Conservation (phyloP, 2,888 invertebrate genomes). For the Adelphocoris suturalis region DNA sequence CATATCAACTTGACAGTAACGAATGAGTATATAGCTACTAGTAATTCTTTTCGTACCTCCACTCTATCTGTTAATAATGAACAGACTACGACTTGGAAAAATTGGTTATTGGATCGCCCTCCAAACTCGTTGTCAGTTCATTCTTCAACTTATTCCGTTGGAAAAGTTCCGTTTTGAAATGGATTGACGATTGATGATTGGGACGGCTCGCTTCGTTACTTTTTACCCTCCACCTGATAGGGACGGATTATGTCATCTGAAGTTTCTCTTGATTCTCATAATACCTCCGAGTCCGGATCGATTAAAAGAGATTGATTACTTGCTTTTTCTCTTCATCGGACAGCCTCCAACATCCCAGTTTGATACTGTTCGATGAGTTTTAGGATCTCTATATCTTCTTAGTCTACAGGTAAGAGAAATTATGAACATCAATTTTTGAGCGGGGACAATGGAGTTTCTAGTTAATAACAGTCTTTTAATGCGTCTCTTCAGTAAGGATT, state of each 20-base stretch:
- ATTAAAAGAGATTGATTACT: slow-evolving; percentile 2
- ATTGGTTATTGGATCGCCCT: background rate
- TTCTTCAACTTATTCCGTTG: background rate
- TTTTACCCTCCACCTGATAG: background rate
- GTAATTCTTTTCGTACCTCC: too few species aligned
- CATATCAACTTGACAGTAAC: too few species aligned
- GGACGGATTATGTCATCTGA: slow-evolving; percentile 7
- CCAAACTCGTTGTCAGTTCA: background rate
- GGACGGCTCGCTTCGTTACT: background rate
- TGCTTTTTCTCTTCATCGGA: background rate
- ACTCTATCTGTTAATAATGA: too few species aligned
- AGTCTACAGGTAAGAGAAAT: too few species aligned
- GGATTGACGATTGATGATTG: slow-evolving; percentile 18
- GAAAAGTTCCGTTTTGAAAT: background rate
- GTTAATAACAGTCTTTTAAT: too few species aligned
- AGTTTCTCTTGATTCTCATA: background rate
- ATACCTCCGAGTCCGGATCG: background rate
- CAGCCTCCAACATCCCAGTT: background rate
- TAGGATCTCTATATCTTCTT: too few species aligned
- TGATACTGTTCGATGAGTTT: too few species aligned
- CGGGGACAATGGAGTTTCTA: too few species aligned
- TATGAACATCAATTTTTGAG: too few species aligned
- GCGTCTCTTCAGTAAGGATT: too few species aligned
- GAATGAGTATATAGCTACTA: too few species aligned
- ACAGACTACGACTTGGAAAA: background rate